Evolutionary conservation across 2,113 vertebrate species (phyloP).

Genomic region (Progne subis): DNA sequence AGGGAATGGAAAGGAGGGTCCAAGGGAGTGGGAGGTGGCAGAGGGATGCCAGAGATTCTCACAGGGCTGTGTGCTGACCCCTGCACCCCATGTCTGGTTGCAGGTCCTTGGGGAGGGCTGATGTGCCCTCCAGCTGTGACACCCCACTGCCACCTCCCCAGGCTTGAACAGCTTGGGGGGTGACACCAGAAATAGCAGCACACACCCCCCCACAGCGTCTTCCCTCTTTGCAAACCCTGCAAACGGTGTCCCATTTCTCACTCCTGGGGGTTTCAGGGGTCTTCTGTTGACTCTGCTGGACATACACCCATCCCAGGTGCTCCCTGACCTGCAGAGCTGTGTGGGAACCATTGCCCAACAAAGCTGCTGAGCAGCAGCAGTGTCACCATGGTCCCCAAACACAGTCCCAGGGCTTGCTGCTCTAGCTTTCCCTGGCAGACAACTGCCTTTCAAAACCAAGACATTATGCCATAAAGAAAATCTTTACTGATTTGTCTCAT

Average conservation of each 20-base stretch:
- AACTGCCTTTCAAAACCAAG: too few relatives aligned
- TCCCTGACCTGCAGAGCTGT: neutral
- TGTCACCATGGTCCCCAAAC: fast-evolving
- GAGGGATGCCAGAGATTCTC: neutral
- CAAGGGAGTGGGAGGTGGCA: fast-evolving
- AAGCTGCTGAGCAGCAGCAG: neutral
- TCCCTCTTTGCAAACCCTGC: neutral
- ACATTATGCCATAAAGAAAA: neutral
- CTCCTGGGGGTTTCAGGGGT: neutral
- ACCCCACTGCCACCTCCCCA: neutral
- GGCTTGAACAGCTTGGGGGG: neutral
- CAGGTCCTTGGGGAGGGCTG: neutral
- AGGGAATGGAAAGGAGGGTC: neutral
- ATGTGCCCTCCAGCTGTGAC: neutral
- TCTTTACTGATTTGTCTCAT: neutral
- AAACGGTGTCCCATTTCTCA: neutral
- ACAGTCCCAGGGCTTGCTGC: neutral
- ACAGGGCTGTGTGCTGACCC: neutral
- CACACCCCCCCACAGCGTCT: neutral
- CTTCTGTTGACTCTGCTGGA: neutral
- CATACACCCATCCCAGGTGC: fast-evolving
- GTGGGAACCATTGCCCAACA: fast-evolving
- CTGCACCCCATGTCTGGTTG: fast-evolving
- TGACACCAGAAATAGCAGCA: neutral
- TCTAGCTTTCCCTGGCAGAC: too few relatives aligned